Base-by-base conservation (phyloP, 2,113 vertebrate genomes). In the Halcyon malimbica region DNA sequence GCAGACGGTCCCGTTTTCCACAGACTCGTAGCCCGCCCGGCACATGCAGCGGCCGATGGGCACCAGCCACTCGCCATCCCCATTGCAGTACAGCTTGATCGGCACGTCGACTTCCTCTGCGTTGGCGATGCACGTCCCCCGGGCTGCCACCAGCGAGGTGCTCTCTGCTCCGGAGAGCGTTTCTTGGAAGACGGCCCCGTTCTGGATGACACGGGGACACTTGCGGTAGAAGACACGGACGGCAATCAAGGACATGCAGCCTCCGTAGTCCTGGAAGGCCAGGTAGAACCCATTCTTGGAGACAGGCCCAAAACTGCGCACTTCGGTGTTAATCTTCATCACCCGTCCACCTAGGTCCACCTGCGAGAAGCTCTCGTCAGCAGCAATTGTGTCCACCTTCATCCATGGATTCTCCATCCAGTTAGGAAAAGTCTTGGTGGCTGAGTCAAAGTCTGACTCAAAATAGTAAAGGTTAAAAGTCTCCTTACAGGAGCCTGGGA, bases 391-490 rank as follows among this genome's bases (percentile, higher is more conserved):
- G 98, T 99, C 99, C 89, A 99, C 99, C 81, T 99, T 99, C 93
- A 99, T 98, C 99, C 99, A 99, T 1, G 99, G 99, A 15, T 99
- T 99, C 97, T 99, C 99, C 99, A 99, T 99, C 99, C 99, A 99
- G 83, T 97, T 95, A 6, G 99, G 99, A 64, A 98, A 98, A 12
- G 97, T 98, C 93, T 98, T 99, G 31, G 98, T 99, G 94, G 99
- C 99, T 0, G 97, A 98, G 97, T 99, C 99, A 1, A 97, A 97
- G 97, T 99, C 99, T 0, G 99, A 98, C 97, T 99, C 99, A 0
- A 98, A 99, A 92, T 99, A 99, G 73, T 99, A 99, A 16, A 99
- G 99, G 96, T 99, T 99, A 91, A 99, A 99, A 65, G 99, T 99
- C 97, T 99, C 99, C 94, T 99, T 99, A 96, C 99, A 99, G 94